Evolutionary conservation across 2,113 vertebrate genomes (phyloP).

Genomic region (Pipa parva): DNA sequence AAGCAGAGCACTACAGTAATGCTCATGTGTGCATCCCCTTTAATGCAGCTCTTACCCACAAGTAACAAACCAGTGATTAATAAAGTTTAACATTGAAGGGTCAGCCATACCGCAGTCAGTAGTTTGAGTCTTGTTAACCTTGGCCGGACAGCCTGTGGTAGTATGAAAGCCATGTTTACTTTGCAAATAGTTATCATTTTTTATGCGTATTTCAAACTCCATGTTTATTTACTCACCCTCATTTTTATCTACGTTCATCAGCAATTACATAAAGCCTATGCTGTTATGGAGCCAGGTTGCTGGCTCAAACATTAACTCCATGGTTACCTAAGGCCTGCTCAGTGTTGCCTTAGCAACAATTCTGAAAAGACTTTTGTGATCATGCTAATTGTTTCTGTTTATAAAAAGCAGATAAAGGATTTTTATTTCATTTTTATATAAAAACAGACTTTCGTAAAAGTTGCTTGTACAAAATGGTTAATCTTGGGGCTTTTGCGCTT

Average conservation of each 20-base stretch:
- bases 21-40: too few species aligned
- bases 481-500: too few species aligned
- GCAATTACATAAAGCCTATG: slow-evolving; percentile 35
- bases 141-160: slow-evolving; percentile 24
- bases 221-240: slow-evolving; percentile 28
- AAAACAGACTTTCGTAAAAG: too few species aligned
- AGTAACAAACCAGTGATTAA: background rate
- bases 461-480: too few species aligned
- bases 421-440: background rate
- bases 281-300: slow-evolving; percentile 19
- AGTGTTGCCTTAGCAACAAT: background rate
- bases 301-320: slow-evolving; percentile 27
- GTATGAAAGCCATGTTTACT: slow-evolving; percentile 34
- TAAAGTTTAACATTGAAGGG: slow-evolving; percentile 11
- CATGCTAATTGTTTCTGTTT: background rate
- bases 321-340: slow-evolving; percentile 9
- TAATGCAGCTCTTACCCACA: background rate
- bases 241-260: slow-evolving; percentile 29
- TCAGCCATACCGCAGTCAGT: background rate
- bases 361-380: background rate
- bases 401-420: background rate
- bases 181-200: slow-evolving; percentile 33
- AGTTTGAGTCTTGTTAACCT: slow-evolving; percentile 26
- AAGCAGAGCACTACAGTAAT: too few species aligned
- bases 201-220: slow-evolving; percentile 24